Conservation (phyloP, 1,140 invertebrate genomes). For the Zaprionus tsacasi region DNA sequence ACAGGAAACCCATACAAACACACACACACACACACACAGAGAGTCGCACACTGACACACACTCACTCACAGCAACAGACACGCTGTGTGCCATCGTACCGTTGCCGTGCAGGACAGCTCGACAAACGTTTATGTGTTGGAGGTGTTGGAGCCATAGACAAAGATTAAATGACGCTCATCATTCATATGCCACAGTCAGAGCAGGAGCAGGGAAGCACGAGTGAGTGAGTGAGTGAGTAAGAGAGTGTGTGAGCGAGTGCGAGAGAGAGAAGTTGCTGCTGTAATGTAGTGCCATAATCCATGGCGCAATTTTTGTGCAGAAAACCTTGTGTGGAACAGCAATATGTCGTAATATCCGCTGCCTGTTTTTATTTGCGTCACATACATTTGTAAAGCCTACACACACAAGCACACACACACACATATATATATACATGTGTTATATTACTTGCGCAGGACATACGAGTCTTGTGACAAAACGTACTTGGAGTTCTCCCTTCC, state of each 20-base stretch:
- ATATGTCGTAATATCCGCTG: constrained; percentile 79
- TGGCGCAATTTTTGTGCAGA: constrained; percentile 74
- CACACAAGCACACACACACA: constrained; percentile 31
- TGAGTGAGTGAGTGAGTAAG: neutral
- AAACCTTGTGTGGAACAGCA: constrained; percentile 53
- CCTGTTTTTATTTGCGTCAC: constrained; percentile 73
- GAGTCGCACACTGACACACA: neutral
- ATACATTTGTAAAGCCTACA: constrained; percentile 58
- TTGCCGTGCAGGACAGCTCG: constrained; percentile 3
- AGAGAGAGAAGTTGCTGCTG: constrained; percentile 33
- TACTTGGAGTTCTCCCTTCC: constrained; percentile 21
- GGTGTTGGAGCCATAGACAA: constrained; percentile 79
- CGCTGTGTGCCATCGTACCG: neutral
- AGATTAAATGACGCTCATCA: constrained; percentile 81
- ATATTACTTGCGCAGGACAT: constrained; percentile 11
- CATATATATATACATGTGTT: neutral
- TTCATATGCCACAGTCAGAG: constrained; percentile 70
- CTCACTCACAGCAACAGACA: neutral
- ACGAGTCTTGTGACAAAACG: constrained; percentile 28
- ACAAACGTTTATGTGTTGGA: constrained; percentile 55
- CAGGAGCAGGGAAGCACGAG: neutral
- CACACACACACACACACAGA: constrained; percentile 33
- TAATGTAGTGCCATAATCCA: constrained; percentile 82
- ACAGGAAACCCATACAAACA: constrained; percentile 42
- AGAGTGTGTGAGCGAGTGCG: neutral